A percentile compares a stretch with the other conserved stretches of the same genome.
phyloP scores from a whole-genome alignment of 2,113 vertebrate species.

The Chloropsis hardwickii region DNA sequence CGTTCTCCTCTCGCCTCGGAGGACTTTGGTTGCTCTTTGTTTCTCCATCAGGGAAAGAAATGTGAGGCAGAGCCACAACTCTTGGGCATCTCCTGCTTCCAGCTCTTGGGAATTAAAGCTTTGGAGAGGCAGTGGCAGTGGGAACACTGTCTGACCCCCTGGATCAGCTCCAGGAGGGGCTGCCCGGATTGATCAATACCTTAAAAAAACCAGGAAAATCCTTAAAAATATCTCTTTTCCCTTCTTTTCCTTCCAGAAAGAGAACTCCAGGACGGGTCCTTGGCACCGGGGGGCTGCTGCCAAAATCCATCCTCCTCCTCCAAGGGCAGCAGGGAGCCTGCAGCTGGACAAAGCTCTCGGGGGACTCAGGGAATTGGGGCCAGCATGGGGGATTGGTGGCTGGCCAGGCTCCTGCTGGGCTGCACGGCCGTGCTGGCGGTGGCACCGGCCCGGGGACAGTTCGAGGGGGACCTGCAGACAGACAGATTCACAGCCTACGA shows the following conservation, averaged over 20 bases:
- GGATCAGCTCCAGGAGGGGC: not conserved
- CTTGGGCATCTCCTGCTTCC: not conserved
- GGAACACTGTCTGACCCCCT: not conserved
- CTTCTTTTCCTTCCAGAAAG: not conserved
- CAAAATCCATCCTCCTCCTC: not conserved
- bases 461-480: conserved; percentile 73
- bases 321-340: not conserved
- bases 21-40: not conserved
- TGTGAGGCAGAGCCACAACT: not conserved
- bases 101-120: not conserved
- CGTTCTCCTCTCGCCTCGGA: not conserved
- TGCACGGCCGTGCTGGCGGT: conserved; percentile 73
- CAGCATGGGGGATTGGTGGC: conserved; percentile 74
- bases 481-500: conserved; percentile 78
- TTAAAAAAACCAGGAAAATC: rapidly evolving
- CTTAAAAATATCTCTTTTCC: rapidly evolving
- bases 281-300: not conserved
- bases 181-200: not conserved
- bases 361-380: not conserved
- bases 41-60: not conserved
- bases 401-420: conserved; percentile 82
- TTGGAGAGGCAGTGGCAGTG: not conserved
- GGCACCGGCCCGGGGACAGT: conserved; percentile 64
- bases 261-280: not conserved
- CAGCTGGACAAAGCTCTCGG: not conserved